These are phyloP conservation scores for Apostichopus californicus DNA, from an alignment of 35 echinoderm and acorn worm species.

Conservation along the genomic window DNA sequence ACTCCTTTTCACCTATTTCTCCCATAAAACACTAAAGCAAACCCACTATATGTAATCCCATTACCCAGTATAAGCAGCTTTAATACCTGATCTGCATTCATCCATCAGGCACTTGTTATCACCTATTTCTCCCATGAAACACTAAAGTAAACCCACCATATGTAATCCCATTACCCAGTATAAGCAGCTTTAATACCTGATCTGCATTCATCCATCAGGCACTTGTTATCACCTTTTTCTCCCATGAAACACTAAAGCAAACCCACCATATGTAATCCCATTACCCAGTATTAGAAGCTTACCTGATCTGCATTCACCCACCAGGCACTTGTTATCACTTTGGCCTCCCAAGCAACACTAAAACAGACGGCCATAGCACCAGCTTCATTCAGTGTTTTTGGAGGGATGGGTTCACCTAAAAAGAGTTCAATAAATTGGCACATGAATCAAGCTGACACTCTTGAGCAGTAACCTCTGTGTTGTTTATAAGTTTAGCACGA, in stretches of 20 bases:
- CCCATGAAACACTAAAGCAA: constrained; percentile 88
- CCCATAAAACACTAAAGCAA: too few relatives aligned
- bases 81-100: constrained; percentile 75
- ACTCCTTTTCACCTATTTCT: too few relatives aligned
- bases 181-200: constrained; percentile 70
- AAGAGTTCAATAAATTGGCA: not conserved
- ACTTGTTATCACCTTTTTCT: constrained; percentile 95
- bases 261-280: not conserved
- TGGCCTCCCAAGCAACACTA: constrained; percentile 98
- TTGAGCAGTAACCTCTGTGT: too few relatives aligned
- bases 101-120: too few relatives aligned
- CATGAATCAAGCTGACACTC: not conserved
- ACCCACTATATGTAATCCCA: too few relatives aligned
- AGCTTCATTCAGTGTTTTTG: constrained; percentile 95
- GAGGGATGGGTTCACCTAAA: constrained; percentile 81
- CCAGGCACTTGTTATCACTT: constrained; percentile 98
- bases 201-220: constrained; percentile 92
- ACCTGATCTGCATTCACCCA: constrained; percentile 97
- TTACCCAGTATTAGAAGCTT: not conserved
- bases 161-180: too few relatives aligned
- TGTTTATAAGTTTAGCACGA: too few relatives aligned
- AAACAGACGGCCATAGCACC: constrained; percentile 95
- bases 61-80: not conserved
- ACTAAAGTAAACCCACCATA: constrained; percentile 74
- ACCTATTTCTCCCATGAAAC: constrained; percentile 51